Base-by-base conservation (phyloP, 1,140 invertebrate genomes). In the Leguminivora glycinivorella region DNA sequence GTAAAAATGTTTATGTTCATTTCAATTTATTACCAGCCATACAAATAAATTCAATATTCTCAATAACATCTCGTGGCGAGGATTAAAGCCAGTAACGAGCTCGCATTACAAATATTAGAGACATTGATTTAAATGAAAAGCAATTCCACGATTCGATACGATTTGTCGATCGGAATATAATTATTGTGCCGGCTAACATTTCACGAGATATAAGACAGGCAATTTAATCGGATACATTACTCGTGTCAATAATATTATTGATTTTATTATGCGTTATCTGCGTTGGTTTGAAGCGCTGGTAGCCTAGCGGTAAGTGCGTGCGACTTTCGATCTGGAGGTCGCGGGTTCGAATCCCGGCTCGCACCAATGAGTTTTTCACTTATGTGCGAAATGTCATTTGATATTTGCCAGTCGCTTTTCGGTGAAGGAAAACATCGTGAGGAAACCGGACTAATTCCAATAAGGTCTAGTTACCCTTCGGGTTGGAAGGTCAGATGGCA, bases 111-210 rank as follows among this genome's bases (percentile, higher is more conserved):
- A 63, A 63, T 63, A 63, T 63, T 63, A 63, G 58, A 63, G 58
- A 63, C 58, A 63, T 63, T 63, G 58, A 63, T 63, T 63, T 63
- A 63, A 63, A 63, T 63, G 58, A 63, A 63, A 63, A 63, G 58
- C 58, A 63, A 63, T 63, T 63, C 58, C 58, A 17, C 58, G 58
- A 63, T 63, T 63, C 58, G 58, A 63, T 63, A 63, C 58, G 58
- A 63, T 63, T 63, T 63, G 58, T 63, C 58, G 58, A 63, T 63
- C 58, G 58, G 58, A 63, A 63, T 63, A 63, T 63, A 63, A 63
- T 63, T 63, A 63, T 63, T 63, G 58, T 63, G 19, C 58, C 25
- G 58, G 58, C 58, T 63, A 26, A 63, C 58, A 63, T 63, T 63
- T 63, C 58, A 63, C 58, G 58, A 63, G 58, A 63, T 63, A 29